Evolutionary conservation across 2,113 vertebrate species (phyloP).

Genomic region (Chelonoidis abingdonii): DNA sequence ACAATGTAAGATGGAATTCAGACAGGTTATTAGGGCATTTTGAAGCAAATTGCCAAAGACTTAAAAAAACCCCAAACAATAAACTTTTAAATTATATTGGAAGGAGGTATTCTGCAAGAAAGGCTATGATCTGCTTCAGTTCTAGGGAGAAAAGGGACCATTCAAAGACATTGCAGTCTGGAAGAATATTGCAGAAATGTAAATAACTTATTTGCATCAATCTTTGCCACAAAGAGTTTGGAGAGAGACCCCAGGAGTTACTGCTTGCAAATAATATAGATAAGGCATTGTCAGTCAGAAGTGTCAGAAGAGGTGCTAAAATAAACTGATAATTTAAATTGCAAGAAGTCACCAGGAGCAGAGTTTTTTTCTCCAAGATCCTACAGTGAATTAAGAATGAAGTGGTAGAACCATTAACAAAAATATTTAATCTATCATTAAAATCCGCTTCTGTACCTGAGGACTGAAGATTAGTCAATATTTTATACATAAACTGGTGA

Average conservation of each 20-base stretch:
- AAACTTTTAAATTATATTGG: neutral
- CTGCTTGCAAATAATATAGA: neutral
- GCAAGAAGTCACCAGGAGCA: neutral
- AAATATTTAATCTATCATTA: neutral
- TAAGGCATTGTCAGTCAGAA: neutral
- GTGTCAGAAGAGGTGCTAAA: neutral
- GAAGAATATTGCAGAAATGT: neutral
- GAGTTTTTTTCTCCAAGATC: neutral
- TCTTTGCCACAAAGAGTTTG: neutral
- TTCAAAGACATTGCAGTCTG: neutral
- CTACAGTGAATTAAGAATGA: neutral
- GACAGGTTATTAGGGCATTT: neutral
- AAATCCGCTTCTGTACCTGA: neutral
- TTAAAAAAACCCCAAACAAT: neutral
- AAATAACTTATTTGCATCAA: neutral
- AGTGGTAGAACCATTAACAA: neutral
- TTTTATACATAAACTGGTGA: neutral
- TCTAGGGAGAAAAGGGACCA: neutral
- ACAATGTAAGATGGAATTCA: neutral
- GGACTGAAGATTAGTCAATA: neutral
- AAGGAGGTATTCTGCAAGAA: neutral
- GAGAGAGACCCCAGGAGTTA: neutral
- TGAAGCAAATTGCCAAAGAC: neutral
- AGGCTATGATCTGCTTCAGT: neutral
- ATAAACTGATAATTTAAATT: neutral